phyloP scores from a whole-genome alignment of 30 jellyfish, hydroid and myxozoan genomes.

The Aurelia coerulea region DNA sequence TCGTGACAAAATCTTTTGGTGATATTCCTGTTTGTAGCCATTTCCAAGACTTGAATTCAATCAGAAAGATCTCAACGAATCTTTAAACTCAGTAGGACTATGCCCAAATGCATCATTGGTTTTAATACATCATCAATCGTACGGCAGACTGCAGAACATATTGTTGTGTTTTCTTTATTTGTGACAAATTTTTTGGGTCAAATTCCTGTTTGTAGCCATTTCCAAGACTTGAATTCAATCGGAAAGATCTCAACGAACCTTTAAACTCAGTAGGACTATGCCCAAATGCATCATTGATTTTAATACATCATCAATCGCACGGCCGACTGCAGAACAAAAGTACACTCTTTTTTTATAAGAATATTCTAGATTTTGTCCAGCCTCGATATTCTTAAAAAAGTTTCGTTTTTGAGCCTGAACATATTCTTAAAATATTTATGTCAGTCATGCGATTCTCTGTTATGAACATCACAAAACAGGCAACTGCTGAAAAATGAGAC shows the following conservation, averaged over 20 bases:
- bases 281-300: constrained; percentile 65
- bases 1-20: not conserved
- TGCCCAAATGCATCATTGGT: constrained; percentile 68
- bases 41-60: constrained; percentile 58
- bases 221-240: constrained; percentile 48
- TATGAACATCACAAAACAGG: no score
- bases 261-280: constrained; percentile 36
- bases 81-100: constrained; percentile 35
- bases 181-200: not conserved
- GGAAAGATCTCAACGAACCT: constrained; percentile 10
- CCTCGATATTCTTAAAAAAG: no score
- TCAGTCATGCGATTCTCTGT: no score
- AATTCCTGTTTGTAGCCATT: constrained; percentile 24
- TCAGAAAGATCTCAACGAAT: constrained; percentile 8
- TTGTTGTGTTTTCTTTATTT: no score
- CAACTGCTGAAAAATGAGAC: no score
- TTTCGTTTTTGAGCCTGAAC: no score
- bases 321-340: no score
- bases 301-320: not conserved
- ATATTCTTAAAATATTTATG: no score
- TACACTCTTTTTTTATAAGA: no score
- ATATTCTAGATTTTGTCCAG: no score
- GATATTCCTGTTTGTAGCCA: constrained; percentile 12
- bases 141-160: no score
- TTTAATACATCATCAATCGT: not conserved